These are phyloP conservation scores for Saxidomus purpurata DNA, from an alignment of 1,140 invertebrate species.

Conservation along the genomic window DNA sequence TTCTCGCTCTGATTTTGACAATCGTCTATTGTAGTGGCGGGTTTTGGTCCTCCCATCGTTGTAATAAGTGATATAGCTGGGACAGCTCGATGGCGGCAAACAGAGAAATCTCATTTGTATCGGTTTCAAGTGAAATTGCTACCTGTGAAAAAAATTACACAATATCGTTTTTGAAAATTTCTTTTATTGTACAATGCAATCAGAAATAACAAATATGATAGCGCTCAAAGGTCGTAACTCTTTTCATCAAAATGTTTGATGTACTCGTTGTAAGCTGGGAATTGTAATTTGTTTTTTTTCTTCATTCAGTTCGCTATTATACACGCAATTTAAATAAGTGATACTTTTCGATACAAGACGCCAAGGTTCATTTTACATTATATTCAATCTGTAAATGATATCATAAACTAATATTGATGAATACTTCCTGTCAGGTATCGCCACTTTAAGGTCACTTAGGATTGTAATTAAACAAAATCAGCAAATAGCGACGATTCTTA, in stretches of 20 bases:
- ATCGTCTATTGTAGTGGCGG: conserved; percentile 13
- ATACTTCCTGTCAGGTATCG: conserved; percentile 21
- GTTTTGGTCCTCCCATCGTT: background rate
- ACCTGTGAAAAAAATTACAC: conserved; percentile 15
- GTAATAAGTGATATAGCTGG: background rate
- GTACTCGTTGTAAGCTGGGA: background rate
- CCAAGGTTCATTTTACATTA: background rate
- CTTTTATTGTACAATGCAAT: conserved; percentile 11
- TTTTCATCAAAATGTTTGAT: background rate
- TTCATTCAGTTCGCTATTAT: background rate
- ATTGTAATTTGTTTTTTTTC: conserved; percentile 34
- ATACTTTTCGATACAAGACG: background rate
- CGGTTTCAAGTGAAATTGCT: conserved; percentile 28
- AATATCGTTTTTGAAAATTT: conserved; percentile 26
- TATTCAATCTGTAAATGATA: background rate
- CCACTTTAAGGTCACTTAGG: conserved; percentile 49
- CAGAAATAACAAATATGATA: conserved; percentile 4
- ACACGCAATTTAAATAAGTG: conserved; percentile 16
- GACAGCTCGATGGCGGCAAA: background rate
- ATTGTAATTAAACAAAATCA: conserved; percentile 30
- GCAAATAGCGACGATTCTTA: conserved; percentile 12
- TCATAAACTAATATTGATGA: conserved; percentile 37
- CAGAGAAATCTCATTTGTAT: conserved; percentile 20
- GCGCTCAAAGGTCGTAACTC: background rate
- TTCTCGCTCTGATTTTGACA: conserved; percentile 15